Evolutionary conservation across 2,113 vertebrate genomes (phyloP), one percentile per base, ranked within the genome.

Genomic region (Montifringilla adamsi): DNA sequence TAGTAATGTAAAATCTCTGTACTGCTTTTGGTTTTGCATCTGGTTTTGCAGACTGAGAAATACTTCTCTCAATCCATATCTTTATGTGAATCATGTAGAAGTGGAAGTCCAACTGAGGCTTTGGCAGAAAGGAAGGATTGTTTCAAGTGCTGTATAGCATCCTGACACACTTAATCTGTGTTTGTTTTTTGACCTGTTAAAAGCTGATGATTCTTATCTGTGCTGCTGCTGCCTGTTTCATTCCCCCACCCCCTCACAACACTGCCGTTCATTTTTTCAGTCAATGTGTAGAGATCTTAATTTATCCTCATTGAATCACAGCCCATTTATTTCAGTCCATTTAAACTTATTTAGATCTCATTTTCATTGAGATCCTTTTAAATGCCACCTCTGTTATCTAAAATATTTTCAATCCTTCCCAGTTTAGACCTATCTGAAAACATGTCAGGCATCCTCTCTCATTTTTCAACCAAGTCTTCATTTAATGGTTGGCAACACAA

Each of bases 191-290:
- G 21, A 43, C 49, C 19, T 84, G 19, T 27, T 72, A 37, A 76
- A 84, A 93, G 49, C 28, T 58, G 28, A 21, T 5, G 1, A 77
- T 27, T 15, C 4, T 79, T 73, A 33, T 43, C 28, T 68, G 26
- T 22, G 15, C 28, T 49, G 24, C 43, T 79, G 28, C 39, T 89
- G 43, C 13, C 39, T n/a, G 7, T 37, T 56, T 85, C 19, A 15
- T 11, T 44, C 26, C 5, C 5, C 8, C 4, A 1, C 2, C 2
- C 9, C 11, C 14, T 13, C 22, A 17, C 3, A 73, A 35, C 33
- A 64, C 8, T 15, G 39, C 7, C 72, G 12, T 68, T 83, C 2
- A 23, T 72, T 63, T 55, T 44, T 68, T 69, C 68, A 35, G 39
- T 56, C 47, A 86, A 2, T 23, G 9, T 15, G 4, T 16, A 55